Conservation (phyloP, 2,113 vertebrate genomes). For the Brachypteracias leptosomus region DNA sequence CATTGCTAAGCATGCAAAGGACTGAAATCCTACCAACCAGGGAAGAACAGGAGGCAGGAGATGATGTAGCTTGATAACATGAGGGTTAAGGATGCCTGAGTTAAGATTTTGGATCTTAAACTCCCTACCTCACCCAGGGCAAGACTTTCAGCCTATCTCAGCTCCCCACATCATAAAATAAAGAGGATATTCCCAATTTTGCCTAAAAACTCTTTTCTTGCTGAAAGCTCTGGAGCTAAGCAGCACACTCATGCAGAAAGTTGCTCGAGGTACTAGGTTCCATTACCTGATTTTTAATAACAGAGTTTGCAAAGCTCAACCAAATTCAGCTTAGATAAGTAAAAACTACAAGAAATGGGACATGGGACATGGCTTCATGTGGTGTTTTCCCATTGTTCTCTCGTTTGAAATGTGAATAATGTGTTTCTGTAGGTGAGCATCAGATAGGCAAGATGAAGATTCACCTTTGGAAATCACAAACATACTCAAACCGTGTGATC, state of each 20-base stretch:
- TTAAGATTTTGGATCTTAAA: background rate
- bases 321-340: background rate
- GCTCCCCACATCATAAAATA: background rate
- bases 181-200: background rate
- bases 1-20: background rate
- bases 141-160: background rate
- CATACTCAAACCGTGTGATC: background rate
- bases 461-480: background rate
- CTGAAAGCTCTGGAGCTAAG: too few relatives aligned
- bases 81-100: background rate
- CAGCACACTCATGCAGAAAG: too few relatives aligned
- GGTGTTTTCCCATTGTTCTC: background rate
- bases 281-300: background rate
- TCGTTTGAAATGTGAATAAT: fast-evolving
- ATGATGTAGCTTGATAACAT: background rate
- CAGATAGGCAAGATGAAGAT: background rate
- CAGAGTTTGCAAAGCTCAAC: background rate
- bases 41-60: background rate
- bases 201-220: background rate
- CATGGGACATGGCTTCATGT: too few relatives aligned
- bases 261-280: background rate
- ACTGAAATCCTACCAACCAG: background rate
- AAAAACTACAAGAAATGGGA: background rate
- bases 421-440: background rate
- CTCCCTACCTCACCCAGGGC: background rate